Percentiles rank a stretch among this genome's conserved stretches.
Conservation (phyloP, 2,797 vertebrate species). For the Mallotus villosus region DNA sequence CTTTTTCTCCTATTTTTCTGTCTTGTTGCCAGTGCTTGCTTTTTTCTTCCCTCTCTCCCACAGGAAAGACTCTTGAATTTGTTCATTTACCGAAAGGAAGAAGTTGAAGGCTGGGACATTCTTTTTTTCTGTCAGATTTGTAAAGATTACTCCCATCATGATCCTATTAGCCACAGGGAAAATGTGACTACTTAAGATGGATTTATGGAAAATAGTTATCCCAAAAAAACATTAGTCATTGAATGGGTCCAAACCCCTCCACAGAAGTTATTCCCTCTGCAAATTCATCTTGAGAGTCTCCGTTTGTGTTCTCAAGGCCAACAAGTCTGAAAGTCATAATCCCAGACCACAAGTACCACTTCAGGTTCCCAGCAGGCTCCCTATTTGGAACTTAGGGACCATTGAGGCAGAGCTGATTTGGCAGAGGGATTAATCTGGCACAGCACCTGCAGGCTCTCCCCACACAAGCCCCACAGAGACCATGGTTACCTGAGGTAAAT, state of each 20-base stretch:
- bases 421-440: conserved; percentile 66
- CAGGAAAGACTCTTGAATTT: conserved; percentile 80
- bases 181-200: conserved; percentile 83
- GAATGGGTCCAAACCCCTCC: conserved; percentile 54
- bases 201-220: conserved; percentile 79
- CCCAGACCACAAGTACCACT: conserved; percentile 73
- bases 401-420: conserved; percentile 71
- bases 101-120: conserved; percentile 80
- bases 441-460: conserved; percentile 66
- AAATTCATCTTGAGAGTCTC: conserved; percentile 67
- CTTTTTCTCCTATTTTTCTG: conserved; percentile 63
- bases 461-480: conserved; percentile 36
- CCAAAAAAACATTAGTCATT: conserved; percentile 59
- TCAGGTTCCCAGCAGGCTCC: conserved; percentile 68
- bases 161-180: conserved; percentile 81
- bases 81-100: conserved; percentile 80
- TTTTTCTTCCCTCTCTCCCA: conserved; percentile 54
- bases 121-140: conserved; percentile 80
- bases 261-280: conserved; percentile 59
- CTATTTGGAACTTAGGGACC: conserved; percentile 68
- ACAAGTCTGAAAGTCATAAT: conserved; percentile 76
- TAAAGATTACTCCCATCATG: conserved; percentile 82
- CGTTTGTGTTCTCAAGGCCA: conserved; percentile 72
- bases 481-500: conserved; percentile 33
- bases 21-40: conserved; percentile 56